A percentile compares a stretch with the other conserved stretches of the same genome.
phyloP scores from a whole-genome alignment of 2,113 vertebrate species.

The Trogon surrucura region DNA sequence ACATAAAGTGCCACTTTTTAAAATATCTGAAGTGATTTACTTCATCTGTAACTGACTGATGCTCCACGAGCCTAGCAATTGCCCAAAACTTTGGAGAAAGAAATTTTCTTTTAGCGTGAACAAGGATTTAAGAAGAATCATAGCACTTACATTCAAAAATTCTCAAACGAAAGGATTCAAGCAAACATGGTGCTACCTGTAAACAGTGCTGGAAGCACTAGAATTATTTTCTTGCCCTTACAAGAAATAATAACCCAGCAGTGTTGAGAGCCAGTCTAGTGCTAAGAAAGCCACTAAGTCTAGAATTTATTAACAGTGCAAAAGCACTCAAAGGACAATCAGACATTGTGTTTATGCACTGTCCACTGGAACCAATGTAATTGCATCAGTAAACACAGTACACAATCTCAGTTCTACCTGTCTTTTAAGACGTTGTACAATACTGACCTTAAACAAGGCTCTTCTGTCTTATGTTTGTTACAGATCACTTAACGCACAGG shows the following conservation, averaged over 20 bases:
- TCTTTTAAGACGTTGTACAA: neutral
- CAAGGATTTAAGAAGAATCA: neutral
- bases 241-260: neutral
- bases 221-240: neutral
- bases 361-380: neutral
- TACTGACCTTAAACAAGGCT: neutral
- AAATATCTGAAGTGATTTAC: neutral
- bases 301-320: neutral
- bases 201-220: neutral
- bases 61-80: neutral
- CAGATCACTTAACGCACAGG: constrained; percentile 43
- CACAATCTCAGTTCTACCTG: neutral
- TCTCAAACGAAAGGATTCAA: neutral
- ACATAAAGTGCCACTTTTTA: neutral
- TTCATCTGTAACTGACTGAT: neutral
- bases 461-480: neutral
- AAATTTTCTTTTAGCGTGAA: neutral
- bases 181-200: fast-evolving
- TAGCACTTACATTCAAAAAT: neutral
- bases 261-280: neutral
- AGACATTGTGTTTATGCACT: neutral
- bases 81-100: neutral
- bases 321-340: neutral
- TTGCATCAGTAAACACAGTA: neutral
- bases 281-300: neutral